Conservation (phyloP, 2,888 invertebrate genomes). For the Catocala sponsa region DNA sequence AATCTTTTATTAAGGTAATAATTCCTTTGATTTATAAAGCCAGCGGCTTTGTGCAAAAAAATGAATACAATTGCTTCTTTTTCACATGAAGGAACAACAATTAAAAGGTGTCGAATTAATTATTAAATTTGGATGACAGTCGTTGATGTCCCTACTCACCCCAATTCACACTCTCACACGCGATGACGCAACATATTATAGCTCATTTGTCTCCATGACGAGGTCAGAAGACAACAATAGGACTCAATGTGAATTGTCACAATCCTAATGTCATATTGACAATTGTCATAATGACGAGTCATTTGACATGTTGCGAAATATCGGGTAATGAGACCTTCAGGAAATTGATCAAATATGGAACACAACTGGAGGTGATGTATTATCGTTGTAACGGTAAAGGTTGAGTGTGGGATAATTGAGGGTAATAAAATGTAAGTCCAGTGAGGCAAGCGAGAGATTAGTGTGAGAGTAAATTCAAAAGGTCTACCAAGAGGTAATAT, state of each 20-base stretch:
- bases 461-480: too few relatives aligned
- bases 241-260: constrained; percentile 38
- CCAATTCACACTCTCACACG: constrained; percentile 5
- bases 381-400: not conserved
- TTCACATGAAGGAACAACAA: too few relatives aligned
- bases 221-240: constrained; percentile 42
- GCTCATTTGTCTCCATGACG: constrained; percentile 30
- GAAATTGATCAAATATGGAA: constrained; percentile 32
- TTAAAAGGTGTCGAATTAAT: too few relatives aligned
- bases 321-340: constrained; percentile 39
- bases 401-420: not conserved
- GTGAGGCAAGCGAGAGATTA: not conserved
- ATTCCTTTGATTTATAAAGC: too few relatives aligned
- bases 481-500: too few relatives aligned
- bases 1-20: too few relatives aligned
- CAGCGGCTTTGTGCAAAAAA: too few relatives aligned
- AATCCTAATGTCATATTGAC: constrained; percentile 28
- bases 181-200: constrained; percentile 29
- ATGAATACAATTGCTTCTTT: too few relatives aligned
- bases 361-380: constrained; percentile 4
- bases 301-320: constrained; percentile 27
- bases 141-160: not conserved
- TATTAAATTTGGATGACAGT: too few relatives aligned
- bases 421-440: not conserved
- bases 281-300: constrained; percentile 29